Evolutionary conservation across 2,888 invertebrate genomes (phyloP), one percentile per base, ranked within the genome.

Genomic region (Beris chalybata): DNA sequence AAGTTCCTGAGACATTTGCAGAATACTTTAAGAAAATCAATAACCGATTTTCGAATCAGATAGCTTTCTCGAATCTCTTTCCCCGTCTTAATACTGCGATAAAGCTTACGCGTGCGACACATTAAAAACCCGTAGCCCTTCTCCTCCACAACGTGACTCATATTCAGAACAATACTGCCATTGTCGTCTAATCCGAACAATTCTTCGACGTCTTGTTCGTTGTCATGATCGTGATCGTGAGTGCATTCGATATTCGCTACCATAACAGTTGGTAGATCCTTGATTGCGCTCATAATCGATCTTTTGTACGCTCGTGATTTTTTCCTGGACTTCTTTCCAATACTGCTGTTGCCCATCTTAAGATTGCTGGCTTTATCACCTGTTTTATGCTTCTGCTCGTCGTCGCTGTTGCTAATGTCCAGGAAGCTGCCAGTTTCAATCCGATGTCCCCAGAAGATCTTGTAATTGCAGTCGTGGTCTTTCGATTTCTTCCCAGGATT

Each of bases 271-370:
- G 48, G 45, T 61, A 56, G 61, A 52, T 75, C 74, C 22, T 76
- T 76, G 50, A 79, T 76, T 65, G 79, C 76, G 32, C 78, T 78
- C 79, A 79, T 79, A 30, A 79, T 75, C 61, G 79, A 79, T 15
- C 74, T 66, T 32, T 79, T 74, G 15, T 77, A 66, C 3, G 78
- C 78, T 71, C 78, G 78, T 71, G 77, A 75, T 74, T 78, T 32
- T 4, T 12, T 38, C 5, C 43, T 77, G 5, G 76, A 71, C 71
- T 75, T 73, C 4, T 71, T 72, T 44, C 77, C 76, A 73, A 77
- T 72, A 59, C 78, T 74, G 66, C 71, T 73, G 64, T 73, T 74
- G 73, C 7, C 9, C 52, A 22, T 52, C 11, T 11, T 11, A 52
- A 52, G 12, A 52, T 6, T 9, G 22, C 1, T 12, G 52, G n/a